Conservation (phyloP, 2,888 invertebrate species). For the Drosophila mulleri region DNA sequence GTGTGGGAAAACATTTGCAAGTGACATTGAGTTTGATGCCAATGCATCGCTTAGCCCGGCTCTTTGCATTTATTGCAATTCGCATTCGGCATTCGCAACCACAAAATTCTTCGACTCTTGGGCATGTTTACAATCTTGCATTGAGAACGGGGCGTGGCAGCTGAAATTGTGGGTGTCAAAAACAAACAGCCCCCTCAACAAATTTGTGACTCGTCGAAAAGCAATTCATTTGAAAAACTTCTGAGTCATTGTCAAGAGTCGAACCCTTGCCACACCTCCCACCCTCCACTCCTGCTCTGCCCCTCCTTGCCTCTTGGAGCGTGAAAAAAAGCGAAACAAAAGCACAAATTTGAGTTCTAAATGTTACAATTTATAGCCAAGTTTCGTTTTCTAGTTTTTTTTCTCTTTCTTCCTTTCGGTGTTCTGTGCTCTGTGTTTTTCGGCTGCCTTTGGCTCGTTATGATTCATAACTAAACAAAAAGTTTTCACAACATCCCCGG, state of each 20-base stretch:
- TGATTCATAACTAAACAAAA: constrained; percentile 77
- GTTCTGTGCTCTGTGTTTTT: not conserved
- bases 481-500: constrained; percentile 75
- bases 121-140: constrained; percentile 54
- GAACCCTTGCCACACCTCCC: not conserved
- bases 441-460: constrained; percentile 60
- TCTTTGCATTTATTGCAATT: constrained; percentile 64
- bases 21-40: constrained; percentile 59
- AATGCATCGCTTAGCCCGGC: constrained; percentile 47
- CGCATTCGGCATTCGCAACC: constrained; percentile 49
- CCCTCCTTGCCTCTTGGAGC: not conserved
- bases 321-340: constrained; percentile 7
- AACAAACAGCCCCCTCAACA: constrained; percentile 33
- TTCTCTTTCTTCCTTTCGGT: too few relatives aligned
- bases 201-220: constrained; percentile 1
- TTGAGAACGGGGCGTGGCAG: constrained; percentile 9
- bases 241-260: constrained; percentile 54
- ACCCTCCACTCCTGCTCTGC: constrained; percentile 10
- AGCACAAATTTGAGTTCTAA: constrained; percentile 38
- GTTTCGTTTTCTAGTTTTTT: constrained; percentile 15
- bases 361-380: constrained; percentile 68
- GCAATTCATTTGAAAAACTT: constrained; percentile 58
- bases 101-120: constrained; percentile 69
- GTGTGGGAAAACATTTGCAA: constrained; percentile 51
- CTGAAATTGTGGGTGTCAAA: constrained; percentile 65